Conservation (phyloP, 2,113 vertebrate genomes). For the Theristicus caerulescens region DNA sequence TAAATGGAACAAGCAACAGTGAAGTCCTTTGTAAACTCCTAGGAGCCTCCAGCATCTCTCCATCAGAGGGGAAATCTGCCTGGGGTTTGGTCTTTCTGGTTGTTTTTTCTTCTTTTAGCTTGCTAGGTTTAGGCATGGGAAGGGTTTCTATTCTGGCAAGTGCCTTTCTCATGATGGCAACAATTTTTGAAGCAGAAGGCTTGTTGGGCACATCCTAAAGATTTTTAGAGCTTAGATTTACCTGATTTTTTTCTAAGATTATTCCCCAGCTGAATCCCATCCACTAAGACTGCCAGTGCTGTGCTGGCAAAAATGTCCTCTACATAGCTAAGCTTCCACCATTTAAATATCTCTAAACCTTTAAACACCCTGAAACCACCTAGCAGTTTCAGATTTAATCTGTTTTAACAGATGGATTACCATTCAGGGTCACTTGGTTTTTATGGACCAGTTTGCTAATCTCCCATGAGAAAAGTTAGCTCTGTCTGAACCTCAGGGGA, state of each 20-base stretch:
- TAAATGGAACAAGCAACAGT: neutral
- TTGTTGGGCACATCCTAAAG: neutral
- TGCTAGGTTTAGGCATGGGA: neutral
- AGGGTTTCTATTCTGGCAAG: neutral
- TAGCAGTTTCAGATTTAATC: neutral
- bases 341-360: neutral
- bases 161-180: neutral
- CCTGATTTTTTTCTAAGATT: neutral
- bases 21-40: neutral
- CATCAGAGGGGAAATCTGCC: neutral
- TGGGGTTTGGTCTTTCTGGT: neutral
- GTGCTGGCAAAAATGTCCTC: neutral
- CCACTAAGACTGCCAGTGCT: neutral
- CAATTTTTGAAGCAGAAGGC: neutral
- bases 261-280: neutral
- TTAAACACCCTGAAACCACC: neutral
- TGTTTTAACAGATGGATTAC: neutral
- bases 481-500: neutral
- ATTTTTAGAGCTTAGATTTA: neutral
- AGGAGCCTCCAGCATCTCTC: neutral
- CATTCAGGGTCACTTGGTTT: neutral
- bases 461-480: neutral
- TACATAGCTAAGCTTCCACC: neutral
- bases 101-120: neutral
- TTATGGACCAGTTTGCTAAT: neutral